phyloP scores from a whole-genome alignment of 2,888 invertebrate genomes.

The Eutolmus rufibarbis region DNA sequence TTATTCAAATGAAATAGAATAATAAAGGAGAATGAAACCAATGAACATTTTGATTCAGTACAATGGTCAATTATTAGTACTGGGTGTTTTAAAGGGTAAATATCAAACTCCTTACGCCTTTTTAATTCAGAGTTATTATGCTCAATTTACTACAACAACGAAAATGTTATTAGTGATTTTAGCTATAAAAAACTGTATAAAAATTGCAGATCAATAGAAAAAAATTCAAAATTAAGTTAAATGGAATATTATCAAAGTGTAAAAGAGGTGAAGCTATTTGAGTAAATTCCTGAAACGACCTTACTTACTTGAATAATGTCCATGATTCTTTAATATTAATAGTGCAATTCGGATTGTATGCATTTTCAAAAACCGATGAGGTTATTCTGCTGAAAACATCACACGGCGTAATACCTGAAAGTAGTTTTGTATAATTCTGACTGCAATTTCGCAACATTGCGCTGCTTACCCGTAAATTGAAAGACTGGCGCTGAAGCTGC shows the following conservation, averaged over 20 bases:
- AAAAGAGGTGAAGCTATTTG: too few relatives aligned
- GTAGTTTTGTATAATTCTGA: background rate
- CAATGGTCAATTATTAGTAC: too few relatives aligned
- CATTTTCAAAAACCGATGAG: constrained; percentile 74
- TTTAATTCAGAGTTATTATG: too few relatives aligned
- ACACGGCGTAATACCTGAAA: constrained; percentile 72
- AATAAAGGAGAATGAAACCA: too few relatives aligned
- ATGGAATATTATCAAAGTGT: background rate
- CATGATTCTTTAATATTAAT: constrained; percentile 80
- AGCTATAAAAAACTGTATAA: too few relatives aligned
- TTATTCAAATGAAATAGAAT: background rate
- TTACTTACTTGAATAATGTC: constrained; percentile 72
- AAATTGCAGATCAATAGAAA: too few relatives aligned
- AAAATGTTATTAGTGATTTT: too few relatives aligned
- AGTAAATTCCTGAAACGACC: background rate
- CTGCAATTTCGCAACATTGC: background rate
- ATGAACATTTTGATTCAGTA: background rate
- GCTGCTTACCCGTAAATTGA: constrained; percentile 74
- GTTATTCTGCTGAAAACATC: constrained; percentile 78
- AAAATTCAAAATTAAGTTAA: too few relatives aligned
- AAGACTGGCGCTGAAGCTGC: constrained; percentile 92
- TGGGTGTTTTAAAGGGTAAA: too few relatives aligned
- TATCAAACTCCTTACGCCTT: too few relatives aligned
- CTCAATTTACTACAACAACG: too few relatives aligned
- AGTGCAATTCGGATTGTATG: constrained; percentile 68